These are phyloP conservation scores for Nothoprocta pentlandii DNA, from an alignment of 2,113 vertebrate species.

Conservation along the genomic window DNA sequence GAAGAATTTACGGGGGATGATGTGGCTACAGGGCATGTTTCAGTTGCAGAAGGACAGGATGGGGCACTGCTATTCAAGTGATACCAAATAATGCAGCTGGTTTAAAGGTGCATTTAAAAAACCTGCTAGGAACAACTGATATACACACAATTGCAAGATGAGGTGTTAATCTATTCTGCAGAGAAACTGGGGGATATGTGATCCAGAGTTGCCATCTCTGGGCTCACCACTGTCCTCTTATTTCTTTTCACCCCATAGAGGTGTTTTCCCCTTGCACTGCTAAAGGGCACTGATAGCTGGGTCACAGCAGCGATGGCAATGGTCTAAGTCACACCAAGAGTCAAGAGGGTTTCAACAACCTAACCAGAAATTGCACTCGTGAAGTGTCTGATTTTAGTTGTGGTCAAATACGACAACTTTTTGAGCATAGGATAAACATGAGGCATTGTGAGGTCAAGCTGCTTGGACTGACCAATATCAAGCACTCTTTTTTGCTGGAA, in stretches of 20 bases:
- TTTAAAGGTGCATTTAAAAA: neutral
- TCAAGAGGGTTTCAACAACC: neutral
- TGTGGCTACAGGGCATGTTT: neutral
- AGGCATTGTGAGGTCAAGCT: neutral
- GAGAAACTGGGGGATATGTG: neutral
- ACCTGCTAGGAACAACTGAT: neutral
- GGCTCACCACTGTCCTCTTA: neutral
- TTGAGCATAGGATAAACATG: neutral
- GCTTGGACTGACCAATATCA: neutral
- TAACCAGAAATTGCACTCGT: neutral
- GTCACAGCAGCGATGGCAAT: rapidly evolving
- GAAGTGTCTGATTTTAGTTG: neutral
- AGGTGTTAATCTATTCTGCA: neutral
- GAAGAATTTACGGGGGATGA: neutral
- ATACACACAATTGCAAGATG: rapidly evolving
- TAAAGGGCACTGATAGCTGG: neutral
- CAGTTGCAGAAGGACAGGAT: neutral
- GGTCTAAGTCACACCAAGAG: neutral
- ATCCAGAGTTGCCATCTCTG: neutral
- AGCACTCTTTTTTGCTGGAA: neutral
- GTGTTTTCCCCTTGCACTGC: neutral
- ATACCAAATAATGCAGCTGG: neutral
- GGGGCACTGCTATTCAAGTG: neutral
- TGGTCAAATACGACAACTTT: rapidly evolving
- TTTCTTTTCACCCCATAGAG: neutral